A percentile compares a stretch with the other conserved stretches of the same genome.
These are phyloP conservation scores for Macrocentrus cingulum DNA, from an alignment of 1,140 invertebrate species.

Conservation along the genomic window DNA sequence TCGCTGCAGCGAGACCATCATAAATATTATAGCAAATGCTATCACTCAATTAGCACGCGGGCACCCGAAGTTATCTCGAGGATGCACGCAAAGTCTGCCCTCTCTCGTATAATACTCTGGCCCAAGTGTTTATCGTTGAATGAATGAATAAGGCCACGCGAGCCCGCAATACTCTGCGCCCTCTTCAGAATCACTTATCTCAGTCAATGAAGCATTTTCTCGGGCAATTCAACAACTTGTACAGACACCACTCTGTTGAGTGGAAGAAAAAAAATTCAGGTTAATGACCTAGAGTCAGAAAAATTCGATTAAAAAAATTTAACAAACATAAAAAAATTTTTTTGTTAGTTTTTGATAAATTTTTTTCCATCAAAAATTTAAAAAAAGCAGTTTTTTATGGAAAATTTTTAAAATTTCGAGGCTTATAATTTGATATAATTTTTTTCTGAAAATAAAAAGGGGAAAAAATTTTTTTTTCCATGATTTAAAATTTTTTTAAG, in stretches of 20 bases:
- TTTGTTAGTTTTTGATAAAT: too few species aligned
- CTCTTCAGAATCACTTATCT: constrained; percentile 22
- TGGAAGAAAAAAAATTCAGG: too few species aligned
- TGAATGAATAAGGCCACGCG: constrained; percentile 27
- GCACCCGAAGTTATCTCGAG: constrained; percentile 29
- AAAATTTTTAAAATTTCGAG: too few species aligned
- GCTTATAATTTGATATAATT: too few species aligned
- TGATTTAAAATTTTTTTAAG: too few species aligned
- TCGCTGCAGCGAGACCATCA: constrained; percentile 27
- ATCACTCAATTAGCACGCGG: constrained; percentile 31
- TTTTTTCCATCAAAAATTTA: too few species aligned
- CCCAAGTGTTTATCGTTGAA: constrained; percentile 33
- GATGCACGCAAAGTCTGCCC: constrained; percentile 28
- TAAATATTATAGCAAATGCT: constrained; percentile 32
- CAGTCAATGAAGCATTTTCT: constrained; percentile 15
- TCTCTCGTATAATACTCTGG: not conserved
- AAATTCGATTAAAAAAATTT: too few species aligned
- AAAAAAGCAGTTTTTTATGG: too few species aligned
- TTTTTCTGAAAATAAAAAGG: too few species aligned
- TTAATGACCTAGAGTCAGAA: too few species aligned
- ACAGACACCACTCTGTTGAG: not conserved
- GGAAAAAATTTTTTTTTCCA: too few species aligned
- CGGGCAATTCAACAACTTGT: not conserved
- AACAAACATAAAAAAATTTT: too few species aligned
- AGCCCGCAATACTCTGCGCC: not conserved